These are phyloP conservation scores for Semicossyphus pulcher DNA, from an alignment of 2,113 vertebrate species.

Conservation along the genomic window DNA sequence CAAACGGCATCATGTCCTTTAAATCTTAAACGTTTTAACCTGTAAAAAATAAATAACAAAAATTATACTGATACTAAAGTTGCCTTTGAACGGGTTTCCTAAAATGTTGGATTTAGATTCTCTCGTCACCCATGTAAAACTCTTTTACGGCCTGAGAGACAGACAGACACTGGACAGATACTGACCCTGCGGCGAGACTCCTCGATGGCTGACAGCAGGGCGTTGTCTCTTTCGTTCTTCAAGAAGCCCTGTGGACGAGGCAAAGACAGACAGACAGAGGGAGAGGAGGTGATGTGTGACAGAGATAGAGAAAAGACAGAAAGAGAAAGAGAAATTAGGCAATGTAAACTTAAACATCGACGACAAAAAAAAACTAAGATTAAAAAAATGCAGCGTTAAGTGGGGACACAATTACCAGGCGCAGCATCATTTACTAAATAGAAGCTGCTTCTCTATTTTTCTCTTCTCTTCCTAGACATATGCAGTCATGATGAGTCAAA, in stretches of 20 bases:
- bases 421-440: constrained; percentile 36
- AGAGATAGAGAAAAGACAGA: constrained; percentile 13
- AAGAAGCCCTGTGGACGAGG: constrained; percentile 90
- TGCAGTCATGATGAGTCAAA: constrained; percentile 30
- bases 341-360: constrained; percentile 3
- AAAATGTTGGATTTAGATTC: constrained; percentile 3
- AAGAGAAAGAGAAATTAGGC: neutral
- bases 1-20: neutral
- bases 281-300: constrained; percentile 3
- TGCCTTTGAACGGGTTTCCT: neutral
- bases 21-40: neutral
- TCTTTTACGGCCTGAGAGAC: neutral
- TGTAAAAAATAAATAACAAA: neutral
- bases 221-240: constrained; percentile 98
- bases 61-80: neutral
- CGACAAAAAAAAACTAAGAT: constrained; percentile 14
- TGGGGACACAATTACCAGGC: constrained; percentile 35
- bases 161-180: constrained; percentile 46
- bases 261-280: constrained; percentile 8
- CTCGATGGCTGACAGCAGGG: constrained; percentile 95
- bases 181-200: constrained; percentile 97
- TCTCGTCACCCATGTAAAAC: neutral
- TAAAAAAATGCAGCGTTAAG: constrained; percentile 2
- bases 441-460: constrained; percentile 11
- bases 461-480: neutral